Conservation (phyloP, 2,888 invertebrate genomes). For the Allygus modestus region DNA sequence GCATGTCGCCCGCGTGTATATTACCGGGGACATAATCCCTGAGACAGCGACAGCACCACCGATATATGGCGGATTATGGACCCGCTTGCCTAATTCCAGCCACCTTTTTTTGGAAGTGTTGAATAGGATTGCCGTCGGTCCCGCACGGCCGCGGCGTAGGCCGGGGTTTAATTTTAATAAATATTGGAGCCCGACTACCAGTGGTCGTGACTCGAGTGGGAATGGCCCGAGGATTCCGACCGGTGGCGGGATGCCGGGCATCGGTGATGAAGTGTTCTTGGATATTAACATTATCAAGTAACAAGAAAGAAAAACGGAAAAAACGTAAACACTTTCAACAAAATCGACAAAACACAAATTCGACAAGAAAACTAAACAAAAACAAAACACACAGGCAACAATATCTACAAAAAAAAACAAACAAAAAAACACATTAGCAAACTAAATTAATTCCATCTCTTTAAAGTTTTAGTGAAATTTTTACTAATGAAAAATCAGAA, state of each 20-base stretch:
- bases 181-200: slow-evolving; percentile 44
- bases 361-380: too few species aligned
- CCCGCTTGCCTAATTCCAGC: slow-evolving; percentile 50
- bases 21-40: slow-evolving; percentile 49
- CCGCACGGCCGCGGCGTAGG: slow-evolving; percentile 22
- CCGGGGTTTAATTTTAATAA: slow-evolving; percentile 58
- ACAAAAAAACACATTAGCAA: too few species aligned
- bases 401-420: too few species aligned
- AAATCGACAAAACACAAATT: too few species aligned
- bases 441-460: too few species aligned
- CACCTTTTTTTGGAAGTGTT: slow-evolving; percentile 56
- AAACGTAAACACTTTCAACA: too few species aligned
- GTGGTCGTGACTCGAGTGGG: slow-evolving; percentile 31
- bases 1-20: slow-evolving; percentile 61
- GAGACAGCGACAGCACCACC: slow-evolving; percentile 2
- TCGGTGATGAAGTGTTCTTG: too few species aligned
- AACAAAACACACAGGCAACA: too few species aligned
- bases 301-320: too few species aligned
- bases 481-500: too few species aligned
- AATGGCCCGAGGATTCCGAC: neutral
- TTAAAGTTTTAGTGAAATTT: too few species aligned
- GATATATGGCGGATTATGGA: slow-evolving; percentile 57
- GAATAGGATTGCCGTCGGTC: slow-evolving; percentile 34
- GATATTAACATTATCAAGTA: too few species aligned
- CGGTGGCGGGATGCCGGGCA: slow-evolving; percentile 1